Evolutionary conservation across 2,888 invertebrate species (phyloP).

Genomic region (Prionchulus punctatus): DNA sequence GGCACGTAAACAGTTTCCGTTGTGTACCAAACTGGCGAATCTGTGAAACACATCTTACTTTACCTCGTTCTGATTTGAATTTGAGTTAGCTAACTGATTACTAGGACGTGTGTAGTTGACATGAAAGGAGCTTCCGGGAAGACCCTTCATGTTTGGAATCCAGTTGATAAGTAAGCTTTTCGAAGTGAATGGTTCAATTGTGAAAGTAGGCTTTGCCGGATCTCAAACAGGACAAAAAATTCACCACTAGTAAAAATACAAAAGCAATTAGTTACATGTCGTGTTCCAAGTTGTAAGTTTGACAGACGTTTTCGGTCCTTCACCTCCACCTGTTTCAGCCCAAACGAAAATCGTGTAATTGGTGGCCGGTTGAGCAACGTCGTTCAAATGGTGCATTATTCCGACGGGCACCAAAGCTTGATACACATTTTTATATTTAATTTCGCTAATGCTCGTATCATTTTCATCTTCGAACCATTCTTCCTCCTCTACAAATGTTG

Average conservation of each 20-base stretch:
- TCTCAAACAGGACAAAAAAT: no score
- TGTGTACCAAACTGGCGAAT: constrained; percentile 14
- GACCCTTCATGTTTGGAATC: constrained; percentile 54
- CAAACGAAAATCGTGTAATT: not conserved
- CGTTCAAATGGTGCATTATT: not conserved
- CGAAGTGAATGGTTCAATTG: constrained; percentile 23
- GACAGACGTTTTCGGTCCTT: no score
- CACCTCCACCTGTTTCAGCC: not conserved
- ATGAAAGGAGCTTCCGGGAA: constrained; percentile 79
- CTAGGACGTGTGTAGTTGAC: constrained; percentile 48
- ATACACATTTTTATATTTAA: no score
- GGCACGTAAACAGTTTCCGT: not conserved
- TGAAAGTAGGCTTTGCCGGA: constrained; percentile 30
- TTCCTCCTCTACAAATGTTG: not conserved
- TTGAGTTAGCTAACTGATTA: not conserved
- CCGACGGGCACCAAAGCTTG: not conserved
- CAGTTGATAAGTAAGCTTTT: constrained; percentile 43
- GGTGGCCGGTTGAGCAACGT: not conserved
- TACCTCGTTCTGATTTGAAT: not conserved
- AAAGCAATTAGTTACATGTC: no score
- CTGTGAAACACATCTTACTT: constrained; percentile 16
- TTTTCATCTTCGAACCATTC: not conserved
- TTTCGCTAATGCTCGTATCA: no score
- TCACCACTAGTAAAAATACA: no score
- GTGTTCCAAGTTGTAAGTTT: no score